Evolutionary conservation across 2,888 invertebrate genomes (phyloP).

Genomic region (Ypsolopha sequella): DNA sequence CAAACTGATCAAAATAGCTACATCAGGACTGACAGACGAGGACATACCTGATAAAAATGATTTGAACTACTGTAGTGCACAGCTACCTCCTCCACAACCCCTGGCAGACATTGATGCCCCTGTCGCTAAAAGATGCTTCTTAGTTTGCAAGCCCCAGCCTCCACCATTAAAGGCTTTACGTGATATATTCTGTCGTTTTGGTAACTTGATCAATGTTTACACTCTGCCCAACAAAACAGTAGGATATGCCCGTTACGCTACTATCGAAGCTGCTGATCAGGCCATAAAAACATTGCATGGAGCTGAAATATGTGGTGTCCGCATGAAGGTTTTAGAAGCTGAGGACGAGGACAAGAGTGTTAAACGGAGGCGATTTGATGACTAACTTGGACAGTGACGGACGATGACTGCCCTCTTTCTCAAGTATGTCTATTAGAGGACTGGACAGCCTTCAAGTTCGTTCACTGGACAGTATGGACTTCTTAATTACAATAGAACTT

Average conservation of each 20-base stretch:
- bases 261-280: conserved; percentile 78
- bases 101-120: conserved; percentile 76
- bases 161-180: conserved; percentile 84
- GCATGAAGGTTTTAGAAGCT: conserved; percentile 90
- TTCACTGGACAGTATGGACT: neutral
- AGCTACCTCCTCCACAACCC: conserved; percentile 79
- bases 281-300: conserved; percentile 83
- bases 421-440: neutral
- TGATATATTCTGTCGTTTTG: conserved; percentile 93
- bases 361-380: conserved; percentile 27
- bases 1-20: conserved; percentile 77
- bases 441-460: neutral
- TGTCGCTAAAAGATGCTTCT: conserved; percentile 76
- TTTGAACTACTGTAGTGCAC: conserved; percentile 73
- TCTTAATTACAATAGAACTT: neutral
- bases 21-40: conserved; percentile 32
- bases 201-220: conserved; percentile 90
- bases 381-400: conserved; percentile 13
- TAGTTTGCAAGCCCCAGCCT: conserved; percentile 74
- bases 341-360: conserved; percentile 69
- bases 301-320: conserved; percentile 87
- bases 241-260: conserved; percentile 91
- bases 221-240: conserved; percentile 91
- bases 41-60: conserved; percentile 30
- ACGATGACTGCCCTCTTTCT: neutral